Evolutionary conservation across 2,113 vertebrate genomes (phyloP), one percentile per base, ranked within the genome.

Genomic region (Sceloporus tristichus): DNA sequence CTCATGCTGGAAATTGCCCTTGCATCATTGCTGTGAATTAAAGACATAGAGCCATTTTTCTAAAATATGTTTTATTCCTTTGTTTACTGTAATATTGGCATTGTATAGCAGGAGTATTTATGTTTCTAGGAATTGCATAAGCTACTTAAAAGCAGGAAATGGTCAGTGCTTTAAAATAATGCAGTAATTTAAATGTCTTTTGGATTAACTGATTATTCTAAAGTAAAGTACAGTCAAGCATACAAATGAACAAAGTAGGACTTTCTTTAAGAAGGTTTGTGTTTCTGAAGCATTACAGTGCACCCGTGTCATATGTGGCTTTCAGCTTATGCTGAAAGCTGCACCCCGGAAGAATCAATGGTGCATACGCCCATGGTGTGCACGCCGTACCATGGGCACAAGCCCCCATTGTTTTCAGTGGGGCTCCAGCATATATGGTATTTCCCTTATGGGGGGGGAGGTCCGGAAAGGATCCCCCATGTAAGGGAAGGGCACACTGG

Each of bases 1-100:
- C 1, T 0, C 68, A 91, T 93, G 82, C 70, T 62, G 79, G 85
- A 59, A 89, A 76, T 66, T 92, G 62, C 79, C 34, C 66, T 87
- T 90, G 79, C 48, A 23, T 89, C 78, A 59, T 85, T 88, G 68
- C 70, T 92, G 54, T 89, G 87, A 93, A 83, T 89, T 91, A 86
- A 90, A 75, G 59, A 18, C 90, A 62, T 86, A 18, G 62, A 53
- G n/a, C 62, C 10, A 27, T 66, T 66, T 76, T 76, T 65, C 6
- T 71, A 48, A 80, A 88, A 86, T 75, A 84, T 65, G 29, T 79
- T 59, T 19, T 77, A 42, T 42, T 71, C 29, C 14, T n/a, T 78
- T 78, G n/a, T 70, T 80, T 73, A 71, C 2, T 71, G 29, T 79
- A 66, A 38, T 70, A 34, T n/a, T 62, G 40, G 14, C 48, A 70